Base-by-base conservation (phyloP, 2,797 vertebrate species). In the Pteropus rufus region DNA sequence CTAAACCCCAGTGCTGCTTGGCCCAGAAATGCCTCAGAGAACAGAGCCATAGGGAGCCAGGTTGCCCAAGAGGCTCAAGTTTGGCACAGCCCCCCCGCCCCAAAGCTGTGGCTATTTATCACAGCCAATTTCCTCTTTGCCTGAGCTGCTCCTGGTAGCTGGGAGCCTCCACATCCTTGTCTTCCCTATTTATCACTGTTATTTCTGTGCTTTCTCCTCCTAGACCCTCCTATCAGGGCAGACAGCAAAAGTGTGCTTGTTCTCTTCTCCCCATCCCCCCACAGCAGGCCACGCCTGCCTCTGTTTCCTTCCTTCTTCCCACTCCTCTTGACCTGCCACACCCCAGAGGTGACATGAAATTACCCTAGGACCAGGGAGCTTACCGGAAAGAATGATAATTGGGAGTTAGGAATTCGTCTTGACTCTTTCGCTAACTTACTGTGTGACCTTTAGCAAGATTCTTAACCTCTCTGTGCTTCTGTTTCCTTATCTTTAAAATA, bases 401-500 rank as follows among this genome's bases (percentile, higher is more conserved):
- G 49, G 54, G 52, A 67, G 31, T 62, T 65, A n/a, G 64, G 54
- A 44, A 67, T 69, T 60, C 29, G 23, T 15, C 83, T 76, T 41
- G 46, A 60, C 41, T 10, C 56, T 75, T 67, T 72, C 52, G 31
- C 29, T 67, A 5, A 7, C 73, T 65, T 83, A 34, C 85, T 73
- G n/a, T 89, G 85, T 94, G 80, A 80, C 10, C 15, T 34, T 69
- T n/a, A 65, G 31, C 12, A 54, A 95, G 46, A 56, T 64, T 69
- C 67, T 82, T 41, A 49, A 54, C 34, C 15, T 93, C 91, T 95
- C 93, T 94, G 80, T 70, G 49, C 84, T 60, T 93, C 70, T 67
- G 41, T 93, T 46, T 64, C 46, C 36, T 62, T 34, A 24, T 87
- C 36, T 91, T 89, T 54, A 67, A 89, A 36, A 64, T 5, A 49